These are phyloP conservation scores for Himalopsyche phryganea DNA, from an alignment of 1,140 invertebrate genomes.

Conservation along the genomic window DNA sequence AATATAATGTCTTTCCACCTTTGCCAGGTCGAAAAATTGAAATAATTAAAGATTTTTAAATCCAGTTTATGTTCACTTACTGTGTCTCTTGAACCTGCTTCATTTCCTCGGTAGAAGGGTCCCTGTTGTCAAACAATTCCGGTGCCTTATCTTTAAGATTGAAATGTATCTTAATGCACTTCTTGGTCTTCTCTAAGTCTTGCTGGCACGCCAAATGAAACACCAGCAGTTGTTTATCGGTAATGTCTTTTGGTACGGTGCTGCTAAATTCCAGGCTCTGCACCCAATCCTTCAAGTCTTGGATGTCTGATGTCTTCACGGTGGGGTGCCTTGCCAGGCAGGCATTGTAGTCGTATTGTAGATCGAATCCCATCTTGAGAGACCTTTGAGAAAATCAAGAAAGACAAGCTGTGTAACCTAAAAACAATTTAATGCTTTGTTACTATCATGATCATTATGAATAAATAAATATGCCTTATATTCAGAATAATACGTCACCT, in stretches of 20 bases:
- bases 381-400: too few species aligned
- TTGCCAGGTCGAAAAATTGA: too few species aligned
- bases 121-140: slow-evolving; percentile 54
- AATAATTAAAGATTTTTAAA: too few species aligned
- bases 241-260: slow-evolving; percentile 46
- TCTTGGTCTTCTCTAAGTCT: slow-evolving; percentile 52
- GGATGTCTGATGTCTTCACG: slow-evolving; percentile 13
- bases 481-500: too few species aligned
- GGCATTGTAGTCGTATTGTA: slow-evolving; percentile 12
- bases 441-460: too few species aligned
- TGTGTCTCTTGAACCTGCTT: too few species aligned
- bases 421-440: too few species aligned
- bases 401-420: too few species aligned
- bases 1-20: too few species aligned
- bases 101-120: too few species aligned
- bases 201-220: slow-evolving; percentile 60
- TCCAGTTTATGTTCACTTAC: too few species aligned
- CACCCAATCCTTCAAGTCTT: slow-evolving; percentile 7
- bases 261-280: neutral
- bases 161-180: slow-evolving; percentile 58
- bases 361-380: slow-evolving; percentile 1
- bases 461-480: too few species aligned
- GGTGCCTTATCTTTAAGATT: slow-evolving; percentile 51
- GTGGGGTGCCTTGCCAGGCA: slow-evolving; percentile 6
- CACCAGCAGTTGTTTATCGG: slow-evolving; percentile 52